Evolutionary conservation across 2,113 vertebrate species (phyloP), one percentile per base, ranked within the genome.

Genomic region (Ageneiosus marmoratus): DNA sequence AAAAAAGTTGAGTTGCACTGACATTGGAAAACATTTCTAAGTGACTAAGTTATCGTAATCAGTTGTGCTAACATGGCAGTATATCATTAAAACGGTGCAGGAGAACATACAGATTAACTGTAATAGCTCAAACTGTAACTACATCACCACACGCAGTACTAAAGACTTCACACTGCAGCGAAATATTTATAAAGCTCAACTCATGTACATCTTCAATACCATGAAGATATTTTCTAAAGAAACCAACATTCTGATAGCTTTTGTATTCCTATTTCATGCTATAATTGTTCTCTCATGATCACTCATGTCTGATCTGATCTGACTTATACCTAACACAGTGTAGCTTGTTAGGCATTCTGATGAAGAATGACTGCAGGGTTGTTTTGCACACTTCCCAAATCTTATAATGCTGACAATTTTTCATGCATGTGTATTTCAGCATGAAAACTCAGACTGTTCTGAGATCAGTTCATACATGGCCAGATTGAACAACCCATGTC

Each of bases 341-440:
- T 53, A 46, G 32, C 55, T n/a, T 72, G 82, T 89, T 80, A 5
- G n/a, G 11, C 41, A n/a, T n/a, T 70, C 41, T 46, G 41, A 70
- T 79, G 84, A 81, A 76, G 65, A 83, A 58, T 85, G 85, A 86
- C 88, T 89, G 86, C 86, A 85, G 79, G 82, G 89, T 51, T 87
- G 37, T 34, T 84, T 51, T 69, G 60, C 60, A 34, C 84, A 58
- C 58, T 34, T 46, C 18, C 46, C 18, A 15, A 10, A 0, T 4
- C 32, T 56, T 51, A 1, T 20, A 51, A 69, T 13, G 11, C 11
- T 53, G 46, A 79, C n/a, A 4, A 24, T 24, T 72, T 81, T 69
- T 55, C 51, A 56, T 46, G 13, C 8, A 1, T 2, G 37, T 10
- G 7, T 11, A 32, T 73, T 62, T 72, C 24, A 41, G 20, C 41